A percentile compares a stretch with the other conserved stretches of the same genome.
phyloP scores from a whole-genome alignment of 1,140 invertebrate genomes.

The Thereuonema tuberculata region DNA sequence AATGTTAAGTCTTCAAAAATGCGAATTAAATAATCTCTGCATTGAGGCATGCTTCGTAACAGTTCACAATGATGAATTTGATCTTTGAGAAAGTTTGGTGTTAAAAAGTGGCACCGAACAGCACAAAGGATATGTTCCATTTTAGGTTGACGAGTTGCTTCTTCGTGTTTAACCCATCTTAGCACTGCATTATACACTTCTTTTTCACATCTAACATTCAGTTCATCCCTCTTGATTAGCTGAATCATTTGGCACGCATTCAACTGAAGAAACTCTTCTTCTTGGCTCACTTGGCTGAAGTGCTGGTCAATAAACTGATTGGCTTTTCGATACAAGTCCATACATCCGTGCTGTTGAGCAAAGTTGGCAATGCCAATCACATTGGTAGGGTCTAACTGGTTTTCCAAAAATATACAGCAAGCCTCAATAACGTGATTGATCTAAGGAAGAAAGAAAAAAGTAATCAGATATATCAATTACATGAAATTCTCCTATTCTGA shows the following conservation, averaged over 20 bases:
- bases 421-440: conserved; percentile 78
- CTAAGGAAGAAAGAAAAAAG: conserved; percentile 31
- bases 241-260: conserved; percentile 60
- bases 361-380: conserved; percentile 85
- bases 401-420: conserved; percentile 76
- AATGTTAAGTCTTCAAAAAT: conserved; percentile 73
- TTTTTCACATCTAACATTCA: conserved; percentile 77
- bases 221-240: conserved; percentile 67
- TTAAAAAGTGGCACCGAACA: conserved; percentile 77
- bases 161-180: conserved; percentile 69
- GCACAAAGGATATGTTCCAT: conserved; percentile 74
- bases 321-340: conserved; percentile 64
- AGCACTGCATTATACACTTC: conserved; percentile 84
- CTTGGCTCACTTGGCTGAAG: conserved; percentile 75
- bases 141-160: conserved; percentile 61
- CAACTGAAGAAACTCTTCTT: conserved; percentile 78
- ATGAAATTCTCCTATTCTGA: conserved; percentile 10
- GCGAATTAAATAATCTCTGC: conserved; percentile 71
- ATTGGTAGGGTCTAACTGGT: conserved; percentile 81
- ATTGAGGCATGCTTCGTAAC: conserved; percentile 69
- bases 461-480: conserved; percentile 10
- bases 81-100: conserved; percentile 73
- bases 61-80: conserved; percentile 82
- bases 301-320: conserved; percentile 79
- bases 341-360: conserved; percentile 77